Percentiles rank a stretch among this genome's conserved stretches.
phyloP scores from a whole-genome alignment of 2,888 invertebrate species.

The Punctoribates punctum region DNA sequence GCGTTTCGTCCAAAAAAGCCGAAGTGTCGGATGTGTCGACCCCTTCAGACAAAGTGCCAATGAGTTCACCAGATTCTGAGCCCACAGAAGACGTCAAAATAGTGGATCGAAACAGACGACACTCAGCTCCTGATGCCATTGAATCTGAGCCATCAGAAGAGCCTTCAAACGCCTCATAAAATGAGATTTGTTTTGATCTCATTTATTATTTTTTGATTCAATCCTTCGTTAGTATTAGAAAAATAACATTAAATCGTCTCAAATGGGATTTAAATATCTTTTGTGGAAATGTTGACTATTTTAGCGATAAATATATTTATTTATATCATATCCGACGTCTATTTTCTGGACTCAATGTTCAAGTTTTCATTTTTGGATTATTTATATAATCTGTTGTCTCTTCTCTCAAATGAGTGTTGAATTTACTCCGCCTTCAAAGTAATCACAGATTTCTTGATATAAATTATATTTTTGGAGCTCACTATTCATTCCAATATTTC shows the following conservation, averaged over 20 bases:
- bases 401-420: neutral
- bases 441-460: neutral
- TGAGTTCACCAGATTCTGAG: neutral
- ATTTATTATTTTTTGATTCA: constrained; percentile 19
- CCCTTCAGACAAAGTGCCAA: constrained; percentile 24
- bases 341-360: constrained; percentile 17
- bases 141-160: constrained; percentile 18
- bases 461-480: neutral
- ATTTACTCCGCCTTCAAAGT: constrained; percentile 34
- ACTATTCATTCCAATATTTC: neutral
- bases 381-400: constrained; percentile 30
- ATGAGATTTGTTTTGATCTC: constrained; percentile 30
- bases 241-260: neutral
- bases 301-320: constrained; percentile 21
- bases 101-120: constrained; percentile 25
- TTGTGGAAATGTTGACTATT: neutral
- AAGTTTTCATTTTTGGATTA: constrained; percentile 4
- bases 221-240: constrained; percentile 1
- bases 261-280: neutral
- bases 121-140: constrained; percentile 36
- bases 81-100: neutral
- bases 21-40: constrained; percentile 17
- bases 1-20: constrained; percentile 17
- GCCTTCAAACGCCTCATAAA: constrained; percentile 34
- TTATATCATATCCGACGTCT: neutral